These are phyloP conservation scores for Melanogrammus aeglefinus DNA, from an alignment of 2,797 vertebrate species.

Conservation along the genomic window DNA sequence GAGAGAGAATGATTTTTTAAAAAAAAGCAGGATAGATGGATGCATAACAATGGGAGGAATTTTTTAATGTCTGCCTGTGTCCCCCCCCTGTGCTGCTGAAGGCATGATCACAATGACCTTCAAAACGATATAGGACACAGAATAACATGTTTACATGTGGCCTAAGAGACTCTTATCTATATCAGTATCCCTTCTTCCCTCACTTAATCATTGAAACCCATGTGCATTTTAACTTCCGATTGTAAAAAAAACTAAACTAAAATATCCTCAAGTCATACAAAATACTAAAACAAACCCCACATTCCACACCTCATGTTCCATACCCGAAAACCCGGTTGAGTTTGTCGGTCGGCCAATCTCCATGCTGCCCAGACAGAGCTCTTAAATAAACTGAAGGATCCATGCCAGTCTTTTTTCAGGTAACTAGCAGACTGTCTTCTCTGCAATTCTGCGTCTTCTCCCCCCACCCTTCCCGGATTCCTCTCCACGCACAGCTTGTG, in stretches of 20 bases:
- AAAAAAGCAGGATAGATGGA: too few relatives aligned
- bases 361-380: not conserved
- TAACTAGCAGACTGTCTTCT: slow-evolving; percentile 5
- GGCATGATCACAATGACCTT: not conserved
- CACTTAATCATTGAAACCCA: not conserved
- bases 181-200: not conserved
- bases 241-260: not conserved
- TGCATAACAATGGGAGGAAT: too few relatives aligned
- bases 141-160: not conserved
- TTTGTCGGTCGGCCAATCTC: not conserved
- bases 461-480: not conserved
- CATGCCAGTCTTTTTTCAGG: not conserved
- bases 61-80: not conserved
- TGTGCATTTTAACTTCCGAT: not conserved
- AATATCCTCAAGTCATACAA: not conserved
- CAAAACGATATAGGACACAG: not conserved
- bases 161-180: not conserved
- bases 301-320: not conserved
- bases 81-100: not conserved
- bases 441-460: slow-evolving; percentile 17
- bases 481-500: not conserved
- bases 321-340: not conserved
- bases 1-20: not conserved
- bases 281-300: not conserved
- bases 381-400: not conserved